A percentile compares a stretch with the other conserved stretches of the same genome.
Conservation (phyloP, 2,888 invertebrate species). For the Diarsia brunnea region DNA sequence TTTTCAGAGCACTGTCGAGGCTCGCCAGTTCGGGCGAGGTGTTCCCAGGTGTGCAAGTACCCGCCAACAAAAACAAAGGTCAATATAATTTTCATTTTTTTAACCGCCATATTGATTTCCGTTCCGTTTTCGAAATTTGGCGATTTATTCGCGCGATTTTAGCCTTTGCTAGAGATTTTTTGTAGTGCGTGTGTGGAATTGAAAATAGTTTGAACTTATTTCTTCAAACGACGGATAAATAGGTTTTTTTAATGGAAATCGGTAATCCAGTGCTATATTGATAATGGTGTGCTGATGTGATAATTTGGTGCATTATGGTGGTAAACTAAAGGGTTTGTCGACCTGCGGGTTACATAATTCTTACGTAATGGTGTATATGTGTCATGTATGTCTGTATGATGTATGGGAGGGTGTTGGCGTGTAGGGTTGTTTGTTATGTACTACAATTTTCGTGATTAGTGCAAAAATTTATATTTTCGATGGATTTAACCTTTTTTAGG, state of each 20-base stretch:
- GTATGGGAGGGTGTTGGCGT: slow-evolving; percentile 66
- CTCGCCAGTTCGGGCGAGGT: slow-evolving; percentile 87
- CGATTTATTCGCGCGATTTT: slow-evolving; percentile 58
- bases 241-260: slow-evolving; percentile 8
- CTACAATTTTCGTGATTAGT: not conserved
- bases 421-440: slow-evolving; percentile 26
- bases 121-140: slow-evolving; percentile 43
- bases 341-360: slow-evolving; percentile 55
- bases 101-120: slow-evolving; percentile 73
- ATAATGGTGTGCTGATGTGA: slow-evolving; percentile 57
- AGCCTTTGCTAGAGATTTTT: slow-evolving; percentile 45
- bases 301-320: slow-evolving; percentile 35
- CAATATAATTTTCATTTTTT: slow-evolving; percentile 74
- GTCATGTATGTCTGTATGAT: slow-evolving; percentile 52
- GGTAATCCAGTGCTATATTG: slow-evolving; percentile 47
- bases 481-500: not conserved
- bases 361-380: slow-evolving; percentile 73
- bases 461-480: not conserved
- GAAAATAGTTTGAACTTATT: slow-evolving; percentile 23
- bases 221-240: slow-evolving; percentile 11
- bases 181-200: slow-evolving; percentile 56
- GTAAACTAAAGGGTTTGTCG: slow-evolving; percentile 7
- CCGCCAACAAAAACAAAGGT: slow-evolving; percentile 82
- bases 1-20: slow-evolving; percentile 76
- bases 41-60: slow-evolving; percentile 88